Percentiles rank a stretch among this genome's conserved stretches.
These are phyloP conservation scores for Hystrix cristata DNA, from an alignment of 2,113 vertebrate species.

Conservation along the genomic window DNA sequence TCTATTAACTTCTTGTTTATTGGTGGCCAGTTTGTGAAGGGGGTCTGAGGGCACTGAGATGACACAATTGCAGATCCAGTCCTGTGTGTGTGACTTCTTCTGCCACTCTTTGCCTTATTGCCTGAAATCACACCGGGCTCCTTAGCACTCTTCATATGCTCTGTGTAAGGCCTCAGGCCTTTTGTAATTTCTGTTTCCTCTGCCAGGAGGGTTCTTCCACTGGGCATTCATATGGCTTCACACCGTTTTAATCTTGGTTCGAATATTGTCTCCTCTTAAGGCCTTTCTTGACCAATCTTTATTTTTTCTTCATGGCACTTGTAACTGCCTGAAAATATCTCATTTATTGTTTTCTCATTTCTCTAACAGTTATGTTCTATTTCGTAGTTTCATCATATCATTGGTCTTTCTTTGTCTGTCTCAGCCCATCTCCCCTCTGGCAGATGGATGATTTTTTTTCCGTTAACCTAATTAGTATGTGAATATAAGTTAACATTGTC, in stretches of 20 bases:
- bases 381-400: background rate
- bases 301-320: constrained; percentile 33
- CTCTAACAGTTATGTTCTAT: background rate
- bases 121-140: background rate
- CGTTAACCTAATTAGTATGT: background rate
- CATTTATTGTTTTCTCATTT: background rate
- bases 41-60: background rate
- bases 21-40: background rate
- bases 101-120: background rate
- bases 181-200: background rate
- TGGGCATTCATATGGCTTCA: background rate
- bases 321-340: background rate
- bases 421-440: background rate
- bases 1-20: constrained; percentile 21
- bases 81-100: constrained; percentile 1
- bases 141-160: background rate
- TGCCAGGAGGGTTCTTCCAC: background rate
- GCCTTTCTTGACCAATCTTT: background rate
- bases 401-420: background rate
- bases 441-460: background rate
- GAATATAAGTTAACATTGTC: constrained; percentile 40
- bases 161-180: background rate
- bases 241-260: background rate
- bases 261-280: constrained; percentile 30
- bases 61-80: background rate